phyloP scores from a whole-genome alignment of 2,797 vertebrate species.

The Knipowitschia caucasica region DNA sequence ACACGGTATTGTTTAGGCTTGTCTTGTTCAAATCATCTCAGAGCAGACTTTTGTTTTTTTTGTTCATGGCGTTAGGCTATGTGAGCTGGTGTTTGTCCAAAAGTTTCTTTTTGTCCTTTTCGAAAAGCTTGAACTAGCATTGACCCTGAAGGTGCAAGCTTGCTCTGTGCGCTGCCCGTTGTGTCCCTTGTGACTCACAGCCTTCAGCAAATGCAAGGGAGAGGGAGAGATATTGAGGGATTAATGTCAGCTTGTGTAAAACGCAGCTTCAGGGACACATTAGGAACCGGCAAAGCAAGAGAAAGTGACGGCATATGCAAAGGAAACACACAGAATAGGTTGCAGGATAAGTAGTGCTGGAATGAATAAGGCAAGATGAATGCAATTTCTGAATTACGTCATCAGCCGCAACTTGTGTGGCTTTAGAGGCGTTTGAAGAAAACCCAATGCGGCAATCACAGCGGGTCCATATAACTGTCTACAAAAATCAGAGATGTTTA shows the following conservation, averaged over 20 bases:
- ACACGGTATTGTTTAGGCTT: slow-evolving; percentile 31
- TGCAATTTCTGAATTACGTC: neutral
- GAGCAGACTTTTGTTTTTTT: slow-evolving; percentile 9
- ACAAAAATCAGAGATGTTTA: neutral
- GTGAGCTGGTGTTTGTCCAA: slow-evolving; percentile 5
- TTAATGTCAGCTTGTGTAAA: slow-evolving; percentile 43
- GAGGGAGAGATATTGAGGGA: slow-evolving; percentile 41
- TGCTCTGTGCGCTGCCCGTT: slow-evolving; percentile 46
- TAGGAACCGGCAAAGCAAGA: slow-evolving; percentile 11
- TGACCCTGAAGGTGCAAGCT: slow-evolving; percentile 53
- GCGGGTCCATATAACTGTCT: neutral
- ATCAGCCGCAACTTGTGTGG: neutral
- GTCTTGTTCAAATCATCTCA: slow-evolving; percentile 17
- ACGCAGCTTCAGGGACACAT: slow-evolving; percentile 18
- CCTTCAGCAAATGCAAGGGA: slow-evolving; percentile 39
- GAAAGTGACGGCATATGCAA: slow-evolving; percentile 4
- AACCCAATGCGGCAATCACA: neutral
- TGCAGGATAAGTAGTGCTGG: neutral
- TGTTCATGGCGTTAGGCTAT: neutral
- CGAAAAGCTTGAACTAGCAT: slow-evolving; percentile 48
- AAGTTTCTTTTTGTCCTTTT: slow-evolving; percentile 52
- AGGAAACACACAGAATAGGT: slow-evolving; percentile 2
- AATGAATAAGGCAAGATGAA: slow-evolving; percentile 2
- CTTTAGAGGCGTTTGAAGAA: slow-evolving; percentile 1
- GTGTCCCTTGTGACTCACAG: slow-evolving; percentile 50